phyloP scores from a whole-genome alignment of 2,113 vertebrate genomes.

The Grammatotria lemairii region DNA sequence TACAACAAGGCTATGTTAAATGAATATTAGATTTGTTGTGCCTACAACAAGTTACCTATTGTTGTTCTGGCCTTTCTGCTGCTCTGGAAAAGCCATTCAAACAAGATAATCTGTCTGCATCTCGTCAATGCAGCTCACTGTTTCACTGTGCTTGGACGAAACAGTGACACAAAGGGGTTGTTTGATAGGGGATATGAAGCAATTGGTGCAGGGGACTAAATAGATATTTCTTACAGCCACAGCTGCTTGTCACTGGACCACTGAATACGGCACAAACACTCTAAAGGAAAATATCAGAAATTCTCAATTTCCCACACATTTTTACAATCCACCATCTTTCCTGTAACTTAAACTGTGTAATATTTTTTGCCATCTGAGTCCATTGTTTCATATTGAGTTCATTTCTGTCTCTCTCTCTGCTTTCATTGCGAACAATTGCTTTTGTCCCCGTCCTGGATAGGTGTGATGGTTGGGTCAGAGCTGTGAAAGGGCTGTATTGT shows the following conservation, averaged over 20 bases:
- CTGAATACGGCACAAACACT: background rate
- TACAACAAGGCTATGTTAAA: conserved; percentile 49
- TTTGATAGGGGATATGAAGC: conserved; percentile 68
- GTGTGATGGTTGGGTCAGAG: conserved; percentile 42
- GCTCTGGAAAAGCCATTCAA: conserved; percentile 67
- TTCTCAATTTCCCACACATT: background rate
- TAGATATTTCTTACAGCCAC: conserved; percentile 34
- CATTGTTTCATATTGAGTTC: background rate
- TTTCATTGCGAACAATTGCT: conserved; percentile 45
- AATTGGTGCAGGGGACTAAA: conserved; percentile 48
- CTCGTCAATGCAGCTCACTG: conserved; percentile 53
- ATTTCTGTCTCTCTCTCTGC: background rate
- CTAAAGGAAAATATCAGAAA: background rate
- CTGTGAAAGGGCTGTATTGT: conserved; percentile 54
- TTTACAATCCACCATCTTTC: background rate
- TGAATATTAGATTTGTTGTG: conserved; percentile 66
- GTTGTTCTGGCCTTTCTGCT: conserved; percentile 58
- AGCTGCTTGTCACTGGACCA: background rate
- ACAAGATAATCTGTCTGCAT: conserved; percentile 68
- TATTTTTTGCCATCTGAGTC: background rate
- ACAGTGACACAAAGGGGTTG: conserved; percentile 59
- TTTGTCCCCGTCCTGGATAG: conserved; percentile 57
- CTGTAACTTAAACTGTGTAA: background rate
- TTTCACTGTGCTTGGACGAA: conserved; percentile 38
- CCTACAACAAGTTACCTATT: conserved; percentile 71